Base-by-base conservation (phyloP, 2,113 vertebrate genomes). In the Plestiodon gilberti region DNA sequence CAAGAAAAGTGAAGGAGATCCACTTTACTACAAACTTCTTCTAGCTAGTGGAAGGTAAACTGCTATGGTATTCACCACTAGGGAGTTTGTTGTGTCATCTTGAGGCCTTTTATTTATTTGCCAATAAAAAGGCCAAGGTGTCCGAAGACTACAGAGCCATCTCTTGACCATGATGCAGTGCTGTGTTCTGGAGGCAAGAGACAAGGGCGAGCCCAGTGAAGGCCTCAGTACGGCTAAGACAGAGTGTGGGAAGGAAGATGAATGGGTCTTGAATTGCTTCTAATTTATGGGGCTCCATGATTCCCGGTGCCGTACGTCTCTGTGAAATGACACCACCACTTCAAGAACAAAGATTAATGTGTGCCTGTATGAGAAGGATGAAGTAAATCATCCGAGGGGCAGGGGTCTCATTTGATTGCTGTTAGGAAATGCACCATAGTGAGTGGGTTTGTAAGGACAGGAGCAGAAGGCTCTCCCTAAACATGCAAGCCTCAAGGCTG, bases 341-440 rank as follows among this genome's bases (percentile, higher is more conserved):
- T 90, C 93, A 93, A 91, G 74, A 93, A 91, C 90, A 84, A 93
- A 93, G 94, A 95, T 94, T 94, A 94, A 95, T 93, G 89, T 80
- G 88, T 87, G 91, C 55, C 35, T 4, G 91, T 86, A 86, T 92
- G 89, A 94, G 91, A 94, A 94, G 91, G 92, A 95, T 90, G 92
- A 92, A 94, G 95, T 94, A 95, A 95, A 95, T 95, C 93, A 94
- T 82, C 80, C 81, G 1, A 82, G 64, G 78, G 84, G 89, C 86
- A 85, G 89, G 92, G 91, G 89, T 90, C 91, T 92, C 89, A 89
- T 92, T 85, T 73, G 30, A 89, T 77, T 90, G 71, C 86, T 88
- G 80, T 85, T 93, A 85, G 86, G 40, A 89, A 86, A 89, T 89
- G 92, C 87, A 73, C 35, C 0, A 62, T 91, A 92, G 92, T 88